phyloP scores from a whole-genome alignment of 2,797 vertebrate genomes.

The Adrianichthys oophorus region DNA sequence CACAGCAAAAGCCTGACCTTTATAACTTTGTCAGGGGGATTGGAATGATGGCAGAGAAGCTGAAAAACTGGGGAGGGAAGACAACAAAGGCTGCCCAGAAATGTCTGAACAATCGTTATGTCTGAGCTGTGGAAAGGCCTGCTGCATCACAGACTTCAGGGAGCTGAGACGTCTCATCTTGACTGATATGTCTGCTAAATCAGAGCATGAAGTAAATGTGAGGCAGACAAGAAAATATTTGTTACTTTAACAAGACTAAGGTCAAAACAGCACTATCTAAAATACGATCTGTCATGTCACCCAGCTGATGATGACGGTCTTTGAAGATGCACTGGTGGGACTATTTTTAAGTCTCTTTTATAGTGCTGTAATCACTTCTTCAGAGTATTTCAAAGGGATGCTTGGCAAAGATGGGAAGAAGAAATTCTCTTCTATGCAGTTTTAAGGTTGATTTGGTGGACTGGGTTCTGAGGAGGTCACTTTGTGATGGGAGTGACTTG shows the following conservation, averaged over 20 bases:
- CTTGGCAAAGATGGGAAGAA: slow-evolving; percentile 54
- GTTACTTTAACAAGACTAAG: slow-evolving; percentile 50
- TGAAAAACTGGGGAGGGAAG: slow-evolving; percentile 18
- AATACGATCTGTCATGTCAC: slow-evolving; percentile 62
- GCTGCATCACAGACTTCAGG: slow-evolving; percentile 41
- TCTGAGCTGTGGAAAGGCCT: slow-evolving; percentile 10
- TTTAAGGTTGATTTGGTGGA: slow-evolving; percentile 50
- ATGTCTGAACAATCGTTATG: slow-evolving; percentile 31
- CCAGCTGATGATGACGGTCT: slow-evolving; percentile 42
- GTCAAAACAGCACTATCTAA: slow-evolving; percentile 59
- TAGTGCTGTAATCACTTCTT: slow-evolving; percentile 38
- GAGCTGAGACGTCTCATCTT: slow-evolving; percentile 35
- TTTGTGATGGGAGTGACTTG: slow-evolving; percentile 45
- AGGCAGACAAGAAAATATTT: slow-evolving; percentile 54
- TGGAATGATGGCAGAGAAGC: slow-evolving; percentile 33
- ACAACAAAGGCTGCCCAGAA: slow-evolving; percentile 26
- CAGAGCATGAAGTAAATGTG: slow-evolving; percentile 43
- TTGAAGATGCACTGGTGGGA: slow-evolving; percentile 34
- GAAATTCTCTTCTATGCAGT: slow-evolving; percentile 48
- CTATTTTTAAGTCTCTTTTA: slow-evolving; percentile 66
- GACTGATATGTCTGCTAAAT: slow-evolving; percentile 47
- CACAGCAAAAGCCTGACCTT: slow-evolving; percentile 54
- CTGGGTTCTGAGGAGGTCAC: slow-evolving; percentile 48
- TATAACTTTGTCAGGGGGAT: slow-evolving; percentile 51
- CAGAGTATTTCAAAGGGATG: slow-evolving; percentile 41